Evolutionary conservation across 1,140 invertebrate species (phyloP), one percentile per base, ranked within the genome.

Genomic region (Thaumetopoea pityocampa): DNA sequence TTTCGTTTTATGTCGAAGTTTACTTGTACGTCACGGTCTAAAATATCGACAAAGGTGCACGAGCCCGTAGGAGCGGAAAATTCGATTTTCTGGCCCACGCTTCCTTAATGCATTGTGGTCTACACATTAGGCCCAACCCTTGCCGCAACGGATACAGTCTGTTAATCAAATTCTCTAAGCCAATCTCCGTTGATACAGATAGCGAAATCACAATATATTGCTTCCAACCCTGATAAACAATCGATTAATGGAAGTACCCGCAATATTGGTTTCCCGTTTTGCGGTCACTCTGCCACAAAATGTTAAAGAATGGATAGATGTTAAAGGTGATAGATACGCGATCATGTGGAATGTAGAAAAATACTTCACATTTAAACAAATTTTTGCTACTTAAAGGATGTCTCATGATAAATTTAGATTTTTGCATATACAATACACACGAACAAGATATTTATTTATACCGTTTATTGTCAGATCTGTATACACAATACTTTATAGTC

Each of bases 41-140:
- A 82, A 78, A 78, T 41, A 59, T 46, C 52, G 32, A 56, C 60
- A 60, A 68, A 70, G 58, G 51, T 57, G 59, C 58, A 66, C 60
- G 49, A 37, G 45, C 11, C 62, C 69, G 71, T 61, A 55, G 36
- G 48, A 69, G 65, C 67, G 74, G 76, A 77, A 83, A 83, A 83
- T 80, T 80, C 67, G 67, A 83, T 83, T 83, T 80, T 80, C 67
- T 72, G 68, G 56, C 56, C 62, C 66, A 51, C 73, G 66, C 72
- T 63, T 70, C 43, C 62, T 57, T 73, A 71, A 74, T 72, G 57
- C 54, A 52, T 27, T 59, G 55, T 56, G 59, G 60, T 48, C 62
- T 53, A 67, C 38, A 34, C 66, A 67, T 69, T 68, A 62, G 38
- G 61, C 58, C 69, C 63, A 70, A 73, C 70, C 74, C 74, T 77